phyloP scores from a whole-genome alignment of 1,140 invertebrate genomes.

The Drosophila kurseongensis region DNA sequence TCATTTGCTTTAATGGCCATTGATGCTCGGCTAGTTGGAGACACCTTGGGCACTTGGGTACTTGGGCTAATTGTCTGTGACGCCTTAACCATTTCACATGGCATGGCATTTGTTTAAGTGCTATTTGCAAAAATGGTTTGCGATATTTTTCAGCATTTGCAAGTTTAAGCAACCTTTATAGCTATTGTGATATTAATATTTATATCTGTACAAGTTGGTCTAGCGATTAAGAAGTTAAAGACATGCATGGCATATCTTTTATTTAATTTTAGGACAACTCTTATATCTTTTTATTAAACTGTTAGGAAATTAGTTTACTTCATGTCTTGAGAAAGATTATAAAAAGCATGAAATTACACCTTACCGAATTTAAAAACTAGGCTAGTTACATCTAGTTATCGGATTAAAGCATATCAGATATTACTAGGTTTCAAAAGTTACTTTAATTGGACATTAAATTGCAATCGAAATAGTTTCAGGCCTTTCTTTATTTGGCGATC shows the following conservation, averaged over 20 bases:
- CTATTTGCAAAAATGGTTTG: neutral
- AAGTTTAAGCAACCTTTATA: neutral
- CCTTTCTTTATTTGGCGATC: too few relatives aligned
- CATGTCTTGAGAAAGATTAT: neutral
- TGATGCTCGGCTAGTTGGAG: slow-evolving; percentile 28
- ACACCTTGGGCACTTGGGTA: slow-evolving; percentile 23
- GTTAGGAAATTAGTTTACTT: neutral
- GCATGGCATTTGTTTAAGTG: neutral
- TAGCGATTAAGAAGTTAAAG: too few relatives aligned
- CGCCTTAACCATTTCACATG: slow-evolving; percentile 24
- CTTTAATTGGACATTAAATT: too few relatives aligned
- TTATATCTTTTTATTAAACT: too few relatives aligned
- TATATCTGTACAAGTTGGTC: too few relatives aligned
- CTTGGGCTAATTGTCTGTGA: slow-evolving; percentile 37
- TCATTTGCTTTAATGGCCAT: slow-evolving; percentile 60
- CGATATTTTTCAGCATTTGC: neutral
- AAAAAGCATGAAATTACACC: neutral
- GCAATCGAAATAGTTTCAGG: too few relatives aligned
- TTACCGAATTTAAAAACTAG: neutral
- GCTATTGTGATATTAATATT: too few relatives aligned
- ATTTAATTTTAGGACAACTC: too few relatives aligned
- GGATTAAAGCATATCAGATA: neutral
- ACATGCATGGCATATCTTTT: too few relatives aligned
- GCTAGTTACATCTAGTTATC: neutral
- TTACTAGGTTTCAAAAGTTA: too few relatives aligned